phyloP scores from a whole-genome alignment of 2,888 invertebrate genomes.

The Lasioglossum pauxillum region DNA sequence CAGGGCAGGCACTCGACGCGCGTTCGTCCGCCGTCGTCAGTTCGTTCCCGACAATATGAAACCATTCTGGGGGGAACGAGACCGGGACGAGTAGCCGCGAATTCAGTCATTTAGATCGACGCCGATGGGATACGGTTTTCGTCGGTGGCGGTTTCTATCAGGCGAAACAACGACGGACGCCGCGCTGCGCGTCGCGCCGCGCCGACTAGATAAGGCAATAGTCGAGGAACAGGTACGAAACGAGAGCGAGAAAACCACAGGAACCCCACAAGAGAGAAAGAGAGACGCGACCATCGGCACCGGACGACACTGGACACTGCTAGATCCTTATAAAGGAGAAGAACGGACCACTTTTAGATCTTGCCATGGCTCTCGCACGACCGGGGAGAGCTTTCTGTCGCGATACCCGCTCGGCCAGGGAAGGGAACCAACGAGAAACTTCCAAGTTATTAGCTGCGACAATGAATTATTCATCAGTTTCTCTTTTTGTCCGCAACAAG shows the following conservation, averaged over 20 bases:
- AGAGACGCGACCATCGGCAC: constrained; percentile 23
- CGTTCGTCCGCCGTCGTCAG: neutral
- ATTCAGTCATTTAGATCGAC: neutral
- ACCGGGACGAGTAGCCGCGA: neutral
- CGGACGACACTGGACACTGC: constrained; percentile 57
- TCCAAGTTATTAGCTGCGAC: neutral
- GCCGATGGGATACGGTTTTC: constrained; percentile 12
- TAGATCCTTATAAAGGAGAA: constrained; percentile 69
- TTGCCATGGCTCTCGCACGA: constrained; percentile 30
- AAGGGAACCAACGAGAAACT: neutral
- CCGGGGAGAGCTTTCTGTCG: constrained; percentile 12
- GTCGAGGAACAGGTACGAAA: constrained; percentile 50
- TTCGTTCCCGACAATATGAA: constrained; percentile 21
- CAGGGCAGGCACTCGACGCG: constrained; percentile 31
- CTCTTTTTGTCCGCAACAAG: neutral
- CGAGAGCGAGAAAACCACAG: constrained; percentile 43
- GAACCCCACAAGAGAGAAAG: constrained; percentile 10
- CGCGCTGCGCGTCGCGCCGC: neutral
- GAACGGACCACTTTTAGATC: constrained; percentile 60
- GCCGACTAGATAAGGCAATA: constrained; percentile 54
- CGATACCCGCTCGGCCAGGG: neutral
- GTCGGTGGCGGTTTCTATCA: constrained; percentile 33
- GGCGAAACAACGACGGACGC: neutral
- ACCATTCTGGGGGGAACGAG: neutral
- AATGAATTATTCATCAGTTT: neutral